These are phyloP conservation scores for Cataglyphis cursor DNA, from an alignment of 2,888 invertebrate species.

Conservation along the genomic window DNA sequence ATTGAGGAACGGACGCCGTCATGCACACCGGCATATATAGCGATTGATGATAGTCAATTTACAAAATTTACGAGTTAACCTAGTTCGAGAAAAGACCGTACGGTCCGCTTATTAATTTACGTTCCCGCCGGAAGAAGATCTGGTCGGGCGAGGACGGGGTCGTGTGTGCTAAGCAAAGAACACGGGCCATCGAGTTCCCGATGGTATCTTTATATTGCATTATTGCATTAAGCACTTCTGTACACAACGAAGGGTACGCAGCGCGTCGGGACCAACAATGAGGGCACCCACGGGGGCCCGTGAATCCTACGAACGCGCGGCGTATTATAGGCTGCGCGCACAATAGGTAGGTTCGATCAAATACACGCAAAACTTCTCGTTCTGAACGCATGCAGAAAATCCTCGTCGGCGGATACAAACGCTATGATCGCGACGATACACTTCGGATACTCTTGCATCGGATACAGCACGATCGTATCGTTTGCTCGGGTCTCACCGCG, in stretches of 20 bases:
- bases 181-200: slow-evolving; percentile 77
- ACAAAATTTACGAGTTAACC: slow-evolving; percentile 48
- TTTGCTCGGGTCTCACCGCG: slow-evolving; percentile 53
- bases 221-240: slow-evolving; percentile 86
- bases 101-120: slow-evolving; percentile 76
- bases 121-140: slow-evolving; percentile 64
- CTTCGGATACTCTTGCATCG: slow-evolving; percentile 56
- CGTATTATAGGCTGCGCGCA: slow-evolving; percentile 71
- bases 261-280: slow-evolving; percentile 78
- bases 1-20: slow-evolving; percentile 3
- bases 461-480: slow-evolving; percentile 47
- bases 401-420: slow-evolving; percentile 37
- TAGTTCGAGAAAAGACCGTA: slow-evolving; percentile 16
- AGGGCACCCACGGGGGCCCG: slow-evolving; percentile 72
- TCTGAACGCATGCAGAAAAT: slow-evolving; percentile 60
- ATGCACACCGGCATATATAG: neutral
- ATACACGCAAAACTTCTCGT: slow-evolving; percentile 68
- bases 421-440: slow-evolving; percentile 50
- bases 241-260: slow-evolving; percentile 81
- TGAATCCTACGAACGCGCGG: slow-evolving; percentile 63
- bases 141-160: slow-evolving; percentile 49
- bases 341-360: slow-evolving; percentile 75
- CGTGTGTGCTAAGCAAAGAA: slow-evolving; percentile 68
- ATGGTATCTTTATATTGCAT: slow-evolving; percentile 85
- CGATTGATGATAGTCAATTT: slow-evolving; percentile 51